Conservation (phyloP, 1,140 invertebrate genomes). For the Drosophila leontia region DNA sequence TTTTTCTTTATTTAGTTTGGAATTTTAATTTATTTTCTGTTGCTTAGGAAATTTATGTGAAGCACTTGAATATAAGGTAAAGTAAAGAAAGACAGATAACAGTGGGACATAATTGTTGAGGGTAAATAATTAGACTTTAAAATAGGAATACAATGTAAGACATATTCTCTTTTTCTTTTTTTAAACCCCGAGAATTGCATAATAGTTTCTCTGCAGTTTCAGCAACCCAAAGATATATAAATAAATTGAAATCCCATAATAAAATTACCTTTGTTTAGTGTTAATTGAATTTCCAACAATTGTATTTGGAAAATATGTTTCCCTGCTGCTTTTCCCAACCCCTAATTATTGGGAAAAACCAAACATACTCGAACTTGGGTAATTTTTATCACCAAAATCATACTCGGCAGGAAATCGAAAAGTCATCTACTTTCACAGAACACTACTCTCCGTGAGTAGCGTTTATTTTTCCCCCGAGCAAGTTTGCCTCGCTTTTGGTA, state of each 20-base stretch:
- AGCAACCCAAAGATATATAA: not conserved
- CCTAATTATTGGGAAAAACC: constrained; percentile 1
- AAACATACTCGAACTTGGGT: not conserved
- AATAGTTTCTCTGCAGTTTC: not conserved
- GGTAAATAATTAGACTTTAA: too few species aligned
- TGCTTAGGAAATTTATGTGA: too few species aligned
- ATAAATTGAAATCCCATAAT: not conserved
- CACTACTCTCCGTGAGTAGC: constrained; percentile 10
- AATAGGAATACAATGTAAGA: too few species aligned
- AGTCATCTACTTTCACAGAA: constrained; percentile 24
- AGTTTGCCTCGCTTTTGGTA: constrained; percentile 13
- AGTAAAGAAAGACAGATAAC: too few species aligned
- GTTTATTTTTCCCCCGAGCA: constrained; percentile 8
- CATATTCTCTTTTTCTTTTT: not conserved
- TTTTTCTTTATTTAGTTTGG: too few species aligned
- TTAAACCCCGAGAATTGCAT: not conserved
- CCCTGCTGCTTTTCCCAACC: constrained; percentile 24
- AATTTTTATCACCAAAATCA: not conserved
- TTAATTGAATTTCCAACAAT: not conserved
- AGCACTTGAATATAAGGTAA: too few species aligned
- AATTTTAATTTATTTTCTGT: too few species aligned
- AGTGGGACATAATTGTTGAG: too few species aligned
- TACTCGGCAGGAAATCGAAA: constrained; percentile 18
- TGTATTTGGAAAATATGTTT: not conserved
- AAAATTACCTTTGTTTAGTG: not conserved